Conservation (phyloP, 2,113 vertebrate genomes). For the Climacteris rufus region DNA sequence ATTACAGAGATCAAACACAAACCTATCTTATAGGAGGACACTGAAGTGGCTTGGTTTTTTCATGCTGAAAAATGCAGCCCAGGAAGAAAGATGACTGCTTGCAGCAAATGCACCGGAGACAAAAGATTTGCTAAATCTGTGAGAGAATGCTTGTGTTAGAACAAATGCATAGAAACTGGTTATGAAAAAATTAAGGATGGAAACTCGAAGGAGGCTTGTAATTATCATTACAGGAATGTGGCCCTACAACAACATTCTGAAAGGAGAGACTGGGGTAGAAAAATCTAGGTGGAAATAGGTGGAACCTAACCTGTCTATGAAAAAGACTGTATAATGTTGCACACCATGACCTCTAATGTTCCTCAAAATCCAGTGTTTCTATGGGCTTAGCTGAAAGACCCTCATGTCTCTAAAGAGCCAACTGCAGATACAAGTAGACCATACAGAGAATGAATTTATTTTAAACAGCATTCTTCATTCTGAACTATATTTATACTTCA, state of each 20-base stretch:
- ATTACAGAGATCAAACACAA: not conserved
- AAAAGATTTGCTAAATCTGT: not conserved
- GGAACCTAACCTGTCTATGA: not conserved
- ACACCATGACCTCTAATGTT: not conserved
- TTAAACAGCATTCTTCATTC: not conserved
- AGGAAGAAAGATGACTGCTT: not conserved
- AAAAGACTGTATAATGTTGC: not conserved
- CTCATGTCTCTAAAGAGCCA: not conserved
- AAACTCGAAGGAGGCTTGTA: not conserved
- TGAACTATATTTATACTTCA: not conserved
- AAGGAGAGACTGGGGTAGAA: not conserved
- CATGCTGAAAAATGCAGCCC: not conserved
- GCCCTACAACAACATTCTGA: not conserved
- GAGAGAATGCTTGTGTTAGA: not conserved
- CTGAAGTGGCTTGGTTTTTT: not conserved
- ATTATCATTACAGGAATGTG: not conserved
- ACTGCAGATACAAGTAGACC: not conserved
- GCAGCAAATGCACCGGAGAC: not conserved
- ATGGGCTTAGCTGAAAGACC: not conserved
- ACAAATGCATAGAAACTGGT: not conserved
- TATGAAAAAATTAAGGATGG: not conserved
- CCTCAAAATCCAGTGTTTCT: not conserved
- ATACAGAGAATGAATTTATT: not conserved
- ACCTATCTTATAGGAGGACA: not conserved
- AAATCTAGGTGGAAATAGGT: not conserved